Base-by-base conservation (phyloP, 1,140 invertebrate species). In the silkworm (Bombyx mori) region DNA sequence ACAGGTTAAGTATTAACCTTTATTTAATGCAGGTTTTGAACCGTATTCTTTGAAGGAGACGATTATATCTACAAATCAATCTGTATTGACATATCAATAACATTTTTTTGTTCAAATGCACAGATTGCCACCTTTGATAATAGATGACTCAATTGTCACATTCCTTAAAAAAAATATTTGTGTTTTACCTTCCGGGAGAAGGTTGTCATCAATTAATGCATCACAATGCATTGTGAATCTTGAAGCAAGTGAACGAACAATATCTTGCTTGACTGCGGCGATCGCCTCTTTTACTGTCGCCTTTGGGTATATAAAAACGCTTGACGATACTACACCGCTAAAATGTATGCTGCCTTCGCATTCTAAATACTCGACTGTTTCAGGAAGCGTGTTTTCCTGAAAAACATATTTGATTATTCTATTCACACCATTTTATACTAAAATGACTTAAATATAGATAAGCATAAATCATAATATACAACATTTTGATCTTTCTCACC, bases 171-270 rank as follows among this genome's bases (percentile, higher is more conserved):
- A 52, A 9, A 52, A 3, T 8, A 18, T 51, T 51, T 51, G 0
- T 2, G n/a, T 47, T 22, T 63, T 74, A 91, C 90, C 91, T 90
- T 92, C 91, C 26, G 90, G 90, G 62, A 91, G 88, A 66, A 91
- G 89, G 73, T 91, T 90, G 68, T 95, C 94, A 81, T 95, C 94
- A 69, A 94, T 93, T 46, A 96, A 86, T 63, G 94, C 94, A 86
- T 96, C 94, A 90, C 93, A 95, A 68, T 96, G 93, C 90, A 96
- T 93, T 68, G 95, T 94, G 72, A 95, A 91, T 65, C 95, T 88
- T 42, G 94, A 91, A 2, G 92, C 89, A 51, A 96, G 83, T 59
- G 94, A 96, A 61, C 95, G 86, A 52, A 95, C 89, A 53, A 96
- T 91, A 77, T 96, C 94, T 78, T 94, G 90, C 72, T 92, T 93